phyloP scores from a whole-genome alignment of 2,797 vertebrate species.

The Gymnothorax javanicus region DNA sequence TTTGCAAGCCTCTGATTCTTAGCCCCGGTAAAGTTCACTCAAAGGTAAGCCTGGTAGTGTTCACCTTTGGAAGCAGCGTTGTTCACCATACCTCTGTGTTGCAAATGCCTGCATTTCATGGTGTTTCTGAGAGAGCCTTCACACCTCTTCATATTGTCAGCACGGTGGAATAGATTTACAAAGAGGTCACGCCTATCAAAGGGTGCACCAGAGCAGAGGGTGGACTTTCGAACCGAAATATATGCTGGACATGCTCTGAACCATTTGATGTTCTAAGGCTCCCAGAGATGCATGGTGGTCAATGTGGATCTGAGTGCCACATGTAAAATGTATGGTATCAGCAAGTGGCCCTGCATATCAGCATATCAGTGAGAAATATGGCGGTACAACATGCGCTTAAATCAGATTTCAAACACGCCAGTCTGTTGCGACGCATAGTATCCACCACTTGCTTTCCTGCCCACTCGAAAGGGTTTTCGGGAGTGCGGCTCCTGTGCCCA shows the following conservation, averaged over 20 bases:
- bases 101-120: conserved; percentile 41
- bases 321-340: background rate
- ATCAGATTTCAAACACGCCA: background rate
- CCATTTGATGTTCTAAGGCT: background rate
- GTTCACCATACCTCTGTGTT: conserved; percentile 57
- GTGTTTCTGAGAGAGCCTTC: conserved; percentile 39
- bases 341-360: background rate
- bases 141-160: background rate
- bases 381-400: background rate
- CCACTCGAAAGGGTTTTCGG: background rate
- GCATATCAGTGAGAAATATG: background rate
- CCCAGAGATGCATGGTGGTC: background rate
- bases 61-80: conserved; percentile 61
- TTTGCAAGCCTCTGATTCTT: conserved; percentile 70
- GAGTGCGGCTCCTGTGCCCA: background rate
- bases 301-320: background rate
- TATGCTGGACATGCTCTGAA: background rate
- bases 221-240: background rate
- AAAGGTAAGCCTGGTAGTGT: conserved; percentile 69
- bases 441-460: background rate
- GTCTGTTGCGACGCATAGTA: background rate
- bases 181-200: background rate
- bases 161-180: conserved; percentile 18
- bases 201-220: background rate
- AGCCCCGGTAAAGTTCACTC: conserved; percentile 74